Conservation (phyloP, 2,113 vertebrate genomes). For the Rhabdornis inornatus region DNA sequence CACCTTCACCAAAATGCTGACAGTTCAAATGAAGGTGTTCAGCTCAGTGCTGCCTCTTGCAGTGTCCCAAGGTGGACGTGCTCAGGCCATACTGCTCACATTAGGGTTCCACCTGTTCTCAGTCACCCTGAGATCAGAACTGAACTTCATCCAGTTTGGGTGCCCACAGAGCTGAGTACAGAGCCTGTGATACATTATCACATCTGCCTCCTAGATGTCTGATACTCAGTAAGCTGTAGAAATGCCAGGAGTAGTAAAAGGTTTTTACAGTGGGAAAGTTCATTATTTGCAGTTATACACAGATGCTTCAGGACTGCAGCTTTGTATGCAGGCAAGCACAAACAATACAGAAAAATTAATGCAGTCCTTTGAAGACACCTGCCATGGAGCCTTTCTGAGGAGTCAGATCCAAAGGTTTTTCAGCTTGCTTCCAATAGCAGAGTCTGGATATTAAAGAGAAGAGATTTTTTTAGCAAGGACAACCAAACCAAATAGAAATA, state of each 20-base stretch:
- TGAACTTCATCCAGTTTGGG: not conserved
- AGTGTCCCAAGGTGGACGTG: accelerated
- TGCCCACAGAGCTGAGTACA: not conserved
- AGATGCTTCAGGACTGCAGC: not conserved
- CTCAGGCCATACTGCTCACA: not conserved
- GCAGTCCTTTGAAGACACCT: not conserved
- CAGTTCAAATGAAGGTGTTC: not conserved
- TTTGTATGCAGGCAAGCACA: not conserved
- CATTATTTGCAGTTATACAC: not conserved
- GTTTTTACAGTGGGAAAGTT: not conserved
- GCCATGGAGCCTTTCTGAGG: not conserved
- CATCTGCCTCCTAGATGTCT: not conserved
- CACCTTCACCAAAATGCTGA: not conserved
- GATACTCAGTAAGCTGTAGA: not conserved
- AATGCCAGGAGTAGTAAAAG: not conserved
- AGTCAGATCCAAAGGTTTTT: not conserved
- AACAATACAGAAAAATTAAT: not conserved
- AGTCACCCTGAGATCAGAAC: not conserved
- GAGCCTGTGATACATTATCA: not conserved
- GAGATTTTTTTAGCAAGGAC: not conserved
- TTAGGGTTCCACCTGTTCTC: not conserved
- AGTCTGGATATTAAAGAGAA: not conserved
- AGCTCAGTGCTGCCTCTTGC: not conserved
- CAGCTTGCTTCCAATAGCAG: not conserved
- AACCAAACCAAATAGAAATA: not conserved